A percentile compares a stretch with the other conserved stretches of the same genome.
These are phyloP conservation scores for Saiga tatarica DNA, from an alignment of 2,113 vertebrate species.

Conservation along the genomic window DNA sequence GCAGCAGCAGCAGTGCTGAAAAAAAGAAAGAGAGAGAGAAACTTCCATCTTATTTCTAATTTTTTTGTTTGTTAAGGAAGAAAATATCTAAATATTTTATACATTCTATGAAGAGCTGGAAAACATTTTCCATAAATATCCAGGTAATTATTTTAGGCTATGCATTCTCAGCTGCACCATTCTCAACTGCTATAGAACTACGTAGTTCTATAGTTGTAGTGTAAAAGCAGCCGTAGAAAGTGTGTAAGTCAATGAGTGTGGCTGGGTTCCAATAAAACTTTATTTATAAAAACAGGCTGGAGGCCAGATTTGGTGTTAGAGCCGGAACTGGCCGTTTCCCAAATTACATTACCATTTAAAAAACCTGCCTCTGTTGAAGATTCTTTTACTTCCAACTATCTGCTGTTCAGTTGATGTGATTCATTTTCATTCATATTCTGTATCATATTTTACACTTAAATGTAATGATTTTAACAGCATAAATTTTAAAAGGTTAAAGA, in stretches of 20 bases:
- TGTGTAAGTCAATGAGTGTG: neutral
- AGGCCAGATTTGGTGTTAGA: neutral
- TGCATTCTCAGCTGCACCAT: neutral
- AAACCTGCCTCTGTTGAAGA: neutral
- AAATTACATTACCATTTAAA: neutral
- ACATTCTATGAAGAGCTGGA: neutral
- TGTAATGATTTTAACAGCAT: neutral
- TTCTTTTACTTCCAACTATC: neutral
- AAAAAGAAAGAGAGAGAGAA: neutral
- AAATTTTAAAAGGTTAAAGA: neutral
- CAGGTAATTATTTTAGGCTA: neutral
- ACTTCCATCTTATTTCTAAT: neutral
- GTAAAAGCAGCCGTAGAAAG: neutral
- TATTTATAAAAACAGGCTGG: conserved; percentile 17
- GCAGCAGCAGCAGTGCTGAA: neutral
- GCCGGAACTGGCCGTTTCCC: neutral
- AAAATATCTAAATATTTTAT: neutral
- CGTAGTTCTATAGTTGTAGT: neutral
- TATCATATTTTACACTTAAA: neutral
- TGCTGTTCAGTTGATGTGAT: neutral
- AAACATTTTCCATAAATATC: neutral
- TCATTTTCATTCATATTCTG: neutral
- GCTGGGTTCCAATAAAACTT: conserved; percentile 41
- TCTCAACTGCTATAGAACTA: too few relatives aligned
- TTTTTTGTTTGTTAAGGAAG: neutral